phyloP scores from a whole-genome alignment of 2,113 vertebrate genomes.

The Varanus komodoensis region DNA sequence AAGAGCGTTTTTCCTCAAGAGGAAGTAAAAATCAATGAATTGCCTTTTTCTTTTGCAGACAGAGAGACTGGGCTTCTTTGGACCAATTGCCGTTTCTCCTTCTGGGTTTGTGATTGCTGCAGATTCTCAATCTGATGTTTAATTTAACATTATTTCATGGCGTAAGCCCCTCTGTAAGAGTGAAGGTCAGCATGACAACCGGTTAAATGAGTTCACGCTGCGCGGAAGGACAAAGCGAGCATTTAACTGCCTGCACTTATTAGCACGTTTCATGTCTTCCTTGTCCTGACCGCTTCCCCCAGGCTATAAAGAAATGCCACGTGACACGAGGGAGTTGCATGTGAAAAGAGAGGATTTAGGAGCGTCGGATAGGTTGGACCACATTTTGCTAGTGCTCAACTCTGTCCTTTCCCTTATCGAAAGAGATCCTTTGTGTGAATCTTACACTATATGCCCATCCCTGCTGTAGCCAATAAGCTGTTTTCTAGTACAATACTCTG shows the following conservation, averaged over 20 bases:
- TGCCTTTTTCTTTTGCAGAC: neutral
- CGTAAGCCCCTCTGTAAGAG: neutral
- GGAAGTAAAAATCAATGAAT: neutral
- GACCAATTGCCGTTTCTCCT: neutral
- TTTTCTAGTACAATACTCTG: neutral
- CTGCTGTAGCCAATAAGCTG: constrained; percentile 1
- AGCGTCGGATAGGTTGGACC: neutral
- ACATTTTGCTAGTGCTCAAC: neutral
- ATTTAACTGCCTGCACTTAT: neutral
- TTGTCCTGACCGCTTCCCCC: neutral
- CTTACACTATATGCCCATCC: neutral
- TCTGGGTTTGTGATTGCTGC: neutral
- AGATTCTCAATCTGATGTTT: neutral
- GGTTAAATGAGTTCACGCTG: constrained; percentile 10
- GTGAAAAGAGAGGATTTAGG: neutral
- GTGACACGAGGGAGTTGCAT: neutral
- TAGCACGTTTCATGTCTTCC: neutral
- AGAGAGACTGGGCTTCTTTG: neutral
- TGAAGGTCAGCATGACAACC: constrained; percentile 16
- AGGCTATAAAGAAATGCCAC: neutral
- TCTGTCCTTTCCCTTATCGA: neutral
- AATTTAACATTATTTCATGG: neutral
- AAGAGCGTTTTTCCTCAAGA: neutral
- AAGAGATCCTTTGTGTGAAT: neutral
- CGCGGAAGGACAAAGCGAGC: neutral